Conservation (phyloP, 64 coral and sea anemone species). For the Trachythela sp. region DNA sequence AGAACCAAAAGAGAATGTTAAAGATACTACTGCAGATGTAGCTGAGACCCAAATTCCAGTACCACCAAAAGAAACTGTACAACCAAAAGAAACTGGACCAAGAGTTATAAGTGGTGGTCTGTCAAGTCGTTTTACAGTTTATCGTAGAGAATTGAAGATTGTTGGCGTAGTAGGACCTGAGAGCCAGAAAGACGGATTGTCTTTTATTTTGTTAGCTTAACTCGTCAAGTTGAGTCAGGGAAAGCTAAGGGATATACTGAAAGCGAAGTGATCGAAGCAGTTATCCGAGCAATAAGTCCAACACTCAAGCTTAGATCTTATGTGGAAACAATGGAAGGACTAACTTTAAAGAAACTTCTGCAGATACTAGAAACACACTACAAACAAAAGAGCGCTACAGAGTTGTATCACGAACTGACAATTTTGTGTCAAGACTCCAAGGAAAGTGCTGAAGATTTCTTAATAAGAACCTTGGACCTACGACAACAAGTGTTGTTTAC, state of each 20-base stretch:
- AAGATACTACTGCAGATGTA: neutral
- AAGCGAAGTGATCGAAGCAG: neutral
- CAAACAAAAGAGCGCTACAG: no score
- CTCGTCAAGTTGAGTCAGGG: neutral
- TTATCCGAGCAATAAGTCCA: slow-evolving; percentile 3
- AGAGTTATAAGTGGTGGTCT: neutral
- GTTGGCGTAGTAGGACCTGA: neutral
- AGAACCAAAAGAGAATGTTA: neutral
- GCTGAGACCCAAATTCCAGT: neutral
- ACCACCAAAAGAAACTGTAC: neutral
- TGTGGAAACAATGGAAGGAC: slow-evolving; percentile 12
- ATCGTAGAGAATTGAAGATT: slow-evolving; percentile 2
- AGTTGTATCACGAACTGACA: no score
- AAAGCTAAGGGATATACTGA: slow-evolving; percentile 1
- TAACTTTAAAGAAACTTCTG: neutral
- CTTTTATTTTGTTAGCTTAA: slow-evolving; percentile 25
- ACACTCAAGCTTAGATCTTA: neutral
- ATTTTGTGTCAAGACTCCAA: no score
- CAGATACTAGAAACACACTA: no score
- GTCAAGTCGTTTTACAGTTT: neutral
- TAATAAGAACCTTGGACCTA: no score
- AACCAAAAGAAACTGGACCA: neutral
- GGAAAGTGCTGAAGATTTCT: no score
- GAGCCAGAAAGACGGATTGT: neutral
- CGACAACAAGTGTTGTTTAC: no score